Evolutionary conservation across 2,113 vertebrate species (phyloP).

Genomic region (Pterocles burchelli): DNA sequence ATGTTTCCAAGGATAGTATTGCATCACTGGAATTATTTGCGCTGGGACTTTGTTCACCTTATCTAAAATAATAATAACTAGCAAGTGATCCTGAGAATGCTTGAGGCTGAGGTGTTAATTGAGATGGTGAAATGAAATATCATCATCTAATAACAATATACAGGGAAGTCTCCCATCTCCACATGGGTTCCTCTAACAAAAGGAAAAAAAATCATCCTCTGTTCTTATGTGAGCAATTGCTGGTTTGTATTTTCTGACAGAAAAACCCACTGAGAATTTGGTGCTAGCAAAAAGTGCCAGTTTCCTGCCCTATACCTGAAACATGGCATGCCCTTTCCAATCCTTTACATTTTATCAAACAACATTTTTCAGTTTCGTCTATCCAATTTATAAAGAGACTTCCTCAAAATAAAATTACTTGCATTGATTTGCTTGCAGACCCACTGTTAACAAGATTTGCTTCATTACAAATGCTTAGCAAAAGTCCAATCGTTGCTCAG

Average conservation of each 20-base stretch:
- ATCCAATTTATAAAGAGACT: not conserved
- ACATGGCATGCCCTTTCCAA: not conserved
- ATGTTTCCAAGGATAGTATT: not conserved
- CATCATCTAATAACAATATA: not conserved
- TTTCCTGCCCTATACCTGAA: not conserved
- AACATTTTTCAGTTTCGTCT: not conserved
- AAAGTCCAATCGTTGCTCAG: not conserved
- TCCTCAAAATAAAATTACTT: constrained; percentile 18
- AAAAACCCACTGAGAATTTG: not conserved
- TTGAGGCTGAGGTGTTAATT: not conserved
- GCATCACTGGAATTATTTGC: not conserved
- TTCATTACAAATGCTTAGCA: constrained; percentile 41
- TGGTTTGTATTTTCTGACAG: not conserved
- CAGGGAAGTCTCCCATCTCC: not conserved
- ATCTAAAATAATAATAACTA: not conserved
- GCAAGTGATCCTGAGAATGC: not conserved
- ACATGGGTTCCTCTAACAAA: not conserved
- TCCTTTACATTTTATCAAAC: not conserved
- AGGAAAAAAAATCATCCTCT: not conserved
- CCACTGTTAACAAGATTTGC: constrained; percentile 26
- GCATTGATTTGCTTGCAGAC: not conserved
- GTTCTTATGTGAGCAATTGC: not conserved
- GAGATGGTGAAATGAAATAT: not conserved
- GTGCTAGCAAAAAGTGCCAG: not conserved
- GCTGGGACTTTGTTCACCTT: not conserved